Evolutionary conservation across 2,113 vertebrate genomes (phyloP).

Genomic region (Urocolius indicus): DNA sequence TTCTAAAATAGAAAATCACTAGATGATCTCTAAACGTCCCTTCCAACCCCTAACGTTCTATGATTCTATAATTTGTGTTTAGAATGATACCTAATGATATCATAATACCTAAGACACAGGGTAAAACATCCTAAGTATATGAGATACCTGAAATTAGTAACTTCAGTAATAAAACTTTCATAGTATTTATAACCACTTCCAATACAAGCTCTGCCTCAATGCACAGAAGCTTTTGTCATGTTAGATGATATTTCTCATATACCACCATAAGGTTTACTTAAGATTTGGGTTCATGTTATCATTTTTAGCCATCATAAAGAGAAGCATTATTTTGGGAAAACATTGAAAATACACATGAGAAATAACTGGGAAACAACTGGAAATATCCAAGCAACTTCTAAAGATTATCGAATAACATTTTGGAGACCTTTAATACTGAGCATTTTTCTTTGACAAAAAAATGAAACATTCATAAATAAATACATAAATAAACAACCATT

Average conservation of each 20-base stretch:
- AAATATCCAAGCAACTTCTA: neutral
- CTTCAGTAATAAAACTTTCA: neutral
- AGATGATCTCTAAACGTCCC: too few relatives aligned
- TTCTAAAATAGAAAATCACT: neutral
- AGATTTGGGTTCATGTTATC: neutral
- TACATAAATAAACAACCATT: too few relatives aligned
- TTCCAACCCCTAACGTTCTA: too few relatives aligned
- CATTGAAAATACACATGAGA: neutral
- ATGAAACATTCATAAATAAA: neutral
- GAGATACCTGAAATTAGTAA: neutral
- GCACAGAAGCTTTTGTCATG: neutral
- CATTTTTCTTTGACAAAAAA: neutral
- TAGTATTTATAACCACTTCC: neutral
- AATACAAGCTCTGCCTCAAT: neutral
- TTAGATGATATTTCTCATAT: neutral
- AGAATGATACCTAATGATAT: neutral
- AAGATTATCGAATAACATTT: neutral
- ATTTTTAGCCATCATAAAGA: neutral
- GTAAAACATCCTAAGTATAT: neutral
- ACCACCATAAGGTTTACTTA: neutral
- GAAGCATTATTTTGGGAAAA: neutral
- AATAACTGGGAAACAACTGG: neutral
- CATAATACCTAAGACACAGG: neutral
- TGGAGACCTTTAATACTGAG: neutral
- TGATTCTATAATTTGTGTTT: neutral